Base-by-base conservation (phyloP, 1,140 invertebrate species). In the Galleria mellonella region DNA sequence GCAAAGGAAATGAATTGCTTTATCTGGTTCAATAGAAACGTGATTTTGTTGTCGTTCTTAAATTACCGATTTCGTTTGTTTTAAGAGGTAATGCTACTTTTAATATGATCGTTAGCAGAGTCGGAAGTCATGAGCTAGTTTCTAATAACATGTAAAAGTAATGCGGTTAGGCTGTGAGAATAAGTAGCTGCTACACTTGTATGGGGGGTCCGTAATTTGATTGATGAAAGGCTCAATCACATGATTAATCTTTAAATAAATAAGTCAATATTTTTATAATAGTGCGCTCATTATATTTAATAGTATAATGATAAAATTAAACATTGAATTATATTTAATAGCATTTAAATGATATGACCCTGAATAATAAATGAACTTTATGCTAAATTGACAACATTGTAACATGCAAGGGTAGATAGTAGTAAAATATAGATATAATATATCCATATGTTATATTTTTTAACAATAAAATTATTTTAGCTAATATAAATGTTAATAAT, bases 51-150 rank as follows among this genome's bases (percentile, higher is more conserved):
- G 32, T 48, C 30, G 40, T 37, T 43, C 30, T 32, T 12, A 13
- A 44, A 32, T 46, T 30, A 43, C 49, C 14, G 32, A 38, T 46
- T 51, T 49, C 42, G 43, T 56, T 53, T 41, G 43, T 37, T 37
- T 47, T 17, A 8, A 33, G 32, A 32, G 43, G 38, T 51, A 41
- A 48, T 45, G 47, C 38, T 48, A 28, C 48, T 55, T 48, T 48
- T 38, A 42, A 43, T 43, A 37, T 14, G 17, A 23, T 23, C 17
- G 17, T 23, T 39, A 35, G 32, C 14, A 52, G 42, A 37, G 17
- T 37, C 60, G 60, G 55, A 63, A 59, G 55, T 59, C 31, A 12
- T 51, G 52, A 28, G 37, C 55, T 12, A 58, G 51, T 43, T 63
- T 51, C 44, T 15, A 36, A 38, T 55, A 29, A 44, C 42, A 30